Evolutionary conservation across 30 jellyfish, hydroid and myxozoan genomes (phyloP).

Genomic region (Aurelia aurita complex sp. Pacific): DNA sequence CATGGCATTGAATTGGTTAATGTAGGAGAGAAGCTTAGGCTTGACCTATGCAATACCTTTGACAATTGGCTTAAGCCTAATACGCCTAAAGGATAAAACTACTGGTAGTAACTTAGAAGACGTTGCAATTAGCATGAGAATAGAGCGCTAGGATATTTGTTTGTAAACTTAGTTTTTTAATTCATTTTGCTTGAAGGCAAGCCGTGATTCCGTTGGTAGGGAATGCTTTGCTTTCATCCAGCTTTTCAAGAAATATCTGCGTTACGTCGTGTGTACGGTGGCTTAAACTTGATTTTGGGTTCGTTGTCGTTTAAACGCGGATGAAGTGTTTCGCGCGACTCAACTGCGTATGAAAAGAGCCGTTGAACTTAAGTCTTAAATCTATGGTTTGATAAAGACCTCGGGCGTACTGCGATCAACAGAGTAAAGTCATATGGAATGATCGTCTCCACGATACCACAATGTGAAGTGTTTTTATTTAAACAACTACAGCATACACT

Average conservation of each 20-base stretch:
- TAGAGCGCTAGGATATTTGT: constrained; percentile 25
- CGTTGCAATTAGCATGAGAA: constrained; percentile 35
- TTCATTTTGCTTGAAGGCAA: constrained; percentile 22
- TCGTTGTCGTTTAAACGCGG: background rate
- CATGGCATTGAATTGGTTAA: background rate
- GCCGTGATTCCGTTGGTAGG: too few species aligned
- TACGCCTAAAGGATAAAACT: constrained; percentile 9
- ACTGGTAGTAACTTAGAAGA: constrained; percentile 6
- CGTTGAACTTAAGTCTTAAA: too few species aligned
- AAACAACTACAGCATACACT: too few species aligned
- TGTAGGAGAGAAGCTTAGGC: background rate
- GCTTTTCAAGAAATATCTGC: too few species aligned
- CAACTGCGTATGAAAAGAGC: too few species aligned
- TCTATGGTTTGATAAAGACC: too few species aligned
- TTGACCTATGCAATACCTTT: constrained; percentile 4
- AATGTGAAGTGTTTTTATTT: too few species aligned
- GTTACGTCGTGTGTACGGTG: background rate
- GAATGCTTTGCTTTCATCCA: too few species aligned
- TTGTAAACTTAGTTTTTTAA: constrained; percentile 47
- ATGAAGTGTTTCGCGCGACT: background rate
- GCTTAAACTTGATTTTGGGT: background rate
- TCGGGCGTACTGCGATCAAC: too few species aligned
- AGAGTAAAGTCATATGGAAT: too few species aligned
- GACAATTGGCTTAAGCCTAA: constrained; percentile 16
- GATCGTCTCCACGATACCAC: too few species aligned